These are phyloP conservation scores for Thamnophis elegans DNA, from an alignment of 2,797 vertebrate species.

Conservation along the genomic window DNA sequence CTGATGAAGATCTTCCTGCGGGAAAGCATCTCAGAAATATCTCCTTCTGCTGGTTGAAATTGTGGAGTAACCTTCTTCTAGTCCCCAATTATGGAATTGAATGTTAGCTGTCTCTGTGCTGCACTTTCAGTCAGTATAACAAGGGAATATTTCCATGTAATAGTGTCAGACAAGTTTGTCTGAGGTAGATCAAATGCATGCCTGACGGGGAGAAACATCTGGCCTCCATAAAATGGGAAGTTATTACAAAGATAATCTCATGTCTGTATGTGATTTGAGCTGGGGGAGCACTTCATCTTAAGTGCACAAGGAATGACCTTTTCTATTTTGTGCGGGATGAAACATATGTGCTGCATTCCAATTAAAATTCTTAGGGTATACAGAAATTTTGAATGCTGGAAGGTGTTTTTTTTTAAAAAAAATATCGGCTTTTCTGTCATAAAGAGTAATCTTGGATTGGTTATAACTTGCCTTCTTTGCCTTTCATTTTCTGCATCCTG, in stretches of 20 bases:
- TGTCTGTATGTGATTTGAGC: not conserved
- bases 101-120: not conserved
- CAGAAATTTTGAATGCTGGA: not conserved
- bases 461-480: not conserved
- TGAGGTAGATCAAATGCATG: not conserved
- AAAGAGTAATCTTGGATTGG: not conserved
- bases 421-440: not conserved
- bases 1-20: not conserved
- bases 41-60: not conserved
- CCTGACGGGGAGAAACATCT: not conserved
- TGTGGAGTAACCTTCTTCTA: not conserved
- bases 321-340: not conserved
- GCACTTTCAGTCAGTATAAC: not conserved
- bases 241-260: not conserved
- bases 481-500: not conserved
- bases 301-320: not conserved
- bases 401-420: not conserved
- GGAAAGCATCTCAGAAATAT: not conserved
- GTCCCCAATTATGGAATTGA: not conserved
- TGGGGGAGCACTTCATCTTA: not conserved
- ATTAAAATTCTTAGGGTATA: not conserved
- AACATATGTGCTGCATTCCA: not conserved
- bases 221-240: not conserved
- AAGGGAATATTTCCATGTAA: not conserved
- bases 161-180: too few species aligned